phyloP scores from a whole-genome alignment of 2,797 vertebrate species.

The Scleropages formosus region DNA sequence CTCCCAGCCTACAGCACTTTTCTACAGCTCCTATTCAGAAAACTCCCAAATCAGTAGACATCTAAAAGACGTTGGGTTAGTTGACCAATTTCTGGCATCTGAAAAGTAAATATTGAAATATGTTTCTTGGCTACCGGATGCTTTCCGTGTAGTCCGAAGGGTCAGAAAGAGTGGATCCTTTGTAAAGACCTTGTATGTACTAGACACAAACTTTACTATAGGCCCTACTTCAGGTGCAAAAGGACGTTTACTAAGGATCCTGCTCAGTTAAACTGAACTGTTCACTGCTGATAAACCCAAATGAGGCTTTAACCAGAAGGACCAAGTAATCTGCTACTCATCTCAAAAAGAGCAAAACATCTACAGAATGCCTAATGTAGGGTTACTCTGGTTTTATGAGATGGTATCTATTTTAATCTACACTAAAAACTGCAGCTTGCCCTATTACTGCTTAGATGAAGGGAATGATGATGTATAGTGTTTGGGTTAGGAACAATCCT shows the following conservation, averaged over 20 bases:
- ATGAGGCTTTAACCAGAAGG: slow-evolving; percentile 19
- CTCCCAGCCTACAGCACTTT: slow-evolving; percentile 19
- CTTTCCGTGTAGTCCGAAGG: neutral
- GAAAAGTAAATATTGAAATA: slow-evolving; percentile 4
- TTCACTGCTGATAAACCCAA: neutral
- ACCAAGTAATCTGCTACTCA: slow-evolving; percentile 21
- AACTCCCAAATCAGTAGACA: neutral
- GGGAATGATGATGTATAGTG: slow-evolving; percentile 17
- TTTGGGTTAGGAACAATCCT: too few species aligned
- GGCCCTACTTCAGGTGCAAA: slow-evolving; percentile 1
- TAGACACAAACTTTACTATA: neutral
- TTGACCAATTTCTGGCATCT: neutral
- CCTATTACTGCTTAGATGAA: slow-evolving; percentile 5
- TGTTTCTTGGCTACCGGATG: neutral
- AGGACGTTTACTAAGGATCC: neutral
- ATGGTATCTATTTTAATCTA: slow-evolving; percentile 24
- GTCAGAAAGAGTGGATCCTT: too few species aligned
- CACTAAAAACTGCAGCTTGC: slow-evolving; percentile 17
- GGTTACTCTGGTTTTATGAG: slow-evolving; percentile 21
- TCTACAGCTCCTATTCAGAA: too few species aligned
- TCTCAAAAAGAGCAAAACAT: neutral
- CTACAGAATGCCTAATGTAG: slow-evolving; percentile 10
- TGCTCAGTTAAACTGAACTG: slow-evolving; percentile 7
- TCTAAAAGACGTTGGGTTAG: slow-evolving; percentile 2
- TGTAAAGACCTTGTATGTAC: neutral